Evolutionary conservation across 1,140 invertebrate species (phyloP).

Genomic region (Heterodera schachtii): DNA sequence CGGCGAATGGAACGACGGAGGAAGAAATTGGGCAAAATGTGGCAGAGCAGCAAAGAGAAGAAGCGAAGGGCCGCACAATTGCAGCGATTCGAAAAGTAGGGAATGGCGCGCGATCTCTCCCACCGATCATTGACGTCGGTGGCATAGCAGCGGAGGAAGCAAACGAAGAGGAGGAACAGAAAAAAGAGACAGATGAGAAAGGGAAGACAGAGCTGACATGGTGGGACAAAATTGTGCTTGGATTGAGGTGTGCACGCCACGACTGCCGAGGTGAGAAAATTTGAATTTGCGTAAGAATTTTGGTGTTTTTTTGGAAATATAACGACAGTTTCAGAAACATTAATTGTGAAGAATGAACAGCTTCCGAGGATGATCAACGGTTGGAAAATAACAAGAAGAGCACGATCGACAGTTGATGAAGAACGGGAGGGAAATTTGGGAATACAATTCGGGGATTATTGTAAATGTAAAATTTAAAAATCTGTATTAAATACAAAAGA

Average conservation of each 20-base stretch:
- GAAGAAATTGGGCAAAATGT: conserved; percentile 2
- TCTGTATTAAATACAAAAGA: too few species aligned
- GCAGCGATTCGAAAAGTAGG: neutral
- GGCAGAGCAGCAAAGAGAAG: neutral
- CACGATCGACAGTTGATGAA: neutral
- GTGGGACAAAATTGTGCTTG: conserved; percentile 28
- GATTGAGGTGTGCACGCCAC: conserved; percentile 21
- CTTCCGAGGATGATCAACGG: conserved; percentile 22
- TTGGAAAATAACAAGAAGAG: conserved; percentile 30
- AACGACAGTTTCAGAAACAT: conserved; percentile 8
- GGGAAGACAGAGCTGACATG: conserved; percentile 1
- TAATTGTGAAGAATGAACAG: neutral
- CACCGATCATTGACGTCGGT: neutral
- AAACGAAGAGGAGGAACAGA: neutral
- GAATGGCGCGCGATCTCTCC: neutral
- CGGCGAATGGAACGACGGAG: neutral
- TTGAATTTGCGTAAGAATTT: neutral
- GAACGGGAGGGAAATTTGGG: neutral
- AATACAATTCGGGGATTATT: neutral
- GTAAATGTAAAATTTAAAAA: neutral
- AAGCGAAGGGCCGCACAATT: neutral
- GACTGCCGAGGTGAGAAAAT: conserved; percentile 25
- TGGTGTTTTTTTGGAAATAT: neutral
- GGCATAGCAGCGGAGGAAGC: neutral
- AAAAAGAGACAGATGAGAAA: neutral